Evolutionary conservation across 2,888 invertebrate genomes (phyloP), one percentile per base, ranked within the genome.

Genomic region (Craniophora ligustri): DNA sequence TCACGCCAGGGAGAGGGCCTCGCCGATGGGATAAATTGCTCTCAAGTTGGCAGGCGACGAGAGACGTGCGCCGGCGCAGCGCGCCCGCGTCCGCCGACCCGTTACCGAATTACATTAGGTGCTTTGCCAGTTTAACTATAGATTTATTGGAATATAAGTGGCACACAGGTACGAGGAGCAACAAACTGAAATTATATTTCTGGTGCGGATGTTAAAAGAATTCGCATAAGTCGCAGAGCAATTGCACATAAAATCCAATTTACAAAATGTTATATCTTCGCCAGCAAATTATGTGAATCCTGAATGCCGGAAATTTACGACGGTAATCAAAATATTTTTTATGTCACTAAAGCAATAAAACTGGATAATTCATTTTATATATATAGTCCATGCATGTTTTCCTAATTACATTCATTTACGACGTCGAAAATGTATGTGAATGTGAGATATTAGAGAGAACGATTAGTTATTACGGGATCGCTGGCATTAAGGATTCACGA

Each of bases 401-500:
- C 78, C 78, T 84, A 82, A 82, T 85, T 82, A 85, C 69, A 67
- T 75, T 76, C 61, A 70, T 84, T 85, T 78, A 86, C 79, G 85
- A 84, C 59, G 54, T 62, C 32, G 35, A 72, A 57, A 72, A 72
- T 66, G 64, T 72, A 64, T 57, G 63, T 70, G 67, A 50, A 70
- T 67, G 57, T 51, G 38, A 34, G 49, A 57, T 55, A 49, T 59
- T 51, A 46, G 48, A 47, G 36, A n/a, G 46, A 36, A 60, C 34
- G 61, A 53, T 60, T 60, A 41, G 39, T 44, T 54, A 46, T 49
- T 40, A 53, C 60, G 39, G 48, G 46, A 59, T 72, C 28, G 47
- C 41, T 30, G 87, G 87, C 91, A 91, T 91, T 91, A 81, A 92
- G 91, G 91, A 91, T 91, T 91, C 91, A 91, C 90, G 89, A 88